Evolutionary conservation across 2,113 vertebrate species (phyloP).

Genomic region (Neolamprologus cancellatus): DNA sequence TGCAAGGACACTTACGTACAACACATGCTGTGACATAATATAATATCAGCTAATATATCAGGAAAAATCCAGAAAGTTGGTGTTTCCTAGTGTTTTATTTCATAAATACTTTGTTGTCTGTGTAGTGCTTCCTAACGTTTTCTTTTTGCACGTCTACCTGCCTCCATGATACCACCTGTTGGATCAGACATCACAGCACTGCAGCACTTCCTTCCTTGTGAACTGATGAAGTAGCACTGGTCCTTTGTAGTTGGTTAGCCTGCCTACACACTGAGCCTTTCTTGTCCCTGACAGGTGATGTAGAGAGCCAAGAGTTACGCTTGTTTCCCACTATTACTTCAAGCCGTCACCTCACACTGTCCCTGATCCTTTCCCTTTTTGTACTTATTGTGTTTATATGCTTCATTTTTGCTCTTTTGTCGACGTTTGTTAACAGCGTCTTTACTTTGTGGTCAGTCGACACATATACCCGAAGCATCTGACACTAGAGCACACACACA

Average conservation of each 20-base stretch:
- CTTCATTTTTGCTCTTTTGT: neutral
- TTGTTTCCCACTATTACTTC: neutral
- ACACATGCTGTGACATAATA: neutral
- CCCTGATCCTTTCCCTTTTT: neutral
- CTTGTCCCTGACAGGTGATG: neutral
- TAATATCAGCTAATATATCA: neutral
- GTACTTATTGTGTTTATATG: neutral
- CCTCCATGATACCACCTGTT: neutral
- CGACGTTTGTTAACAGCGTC: rapidly evolving
- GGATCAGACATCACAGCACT: neutral
- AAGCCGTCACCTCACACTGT: neutral
- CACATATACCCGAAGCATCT: neutral
- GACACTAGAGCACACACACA: rapidly evolving
- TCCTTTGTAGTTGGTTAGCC: neutral
- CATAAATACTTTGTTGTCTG: neutral
- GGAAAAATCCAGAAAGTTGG: neutral
- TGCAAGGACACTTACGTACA: rapidly evolving
- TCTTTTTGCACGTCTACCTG: neutral
- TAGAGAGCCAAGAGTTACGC: neutral
- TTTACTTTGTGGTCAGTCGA: neutral
- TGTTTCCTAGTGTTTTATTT: rapidly evolving
- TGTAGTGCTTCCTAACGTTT: neutral
- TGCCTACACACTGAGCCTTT: neutral
- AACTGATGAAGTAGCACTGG: neutral
- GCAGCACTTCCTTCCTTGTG: neutral